Base-by-base conservation (phyloP, 2,888 invertebrate species). In the Conistra vaccinii region DNA sequence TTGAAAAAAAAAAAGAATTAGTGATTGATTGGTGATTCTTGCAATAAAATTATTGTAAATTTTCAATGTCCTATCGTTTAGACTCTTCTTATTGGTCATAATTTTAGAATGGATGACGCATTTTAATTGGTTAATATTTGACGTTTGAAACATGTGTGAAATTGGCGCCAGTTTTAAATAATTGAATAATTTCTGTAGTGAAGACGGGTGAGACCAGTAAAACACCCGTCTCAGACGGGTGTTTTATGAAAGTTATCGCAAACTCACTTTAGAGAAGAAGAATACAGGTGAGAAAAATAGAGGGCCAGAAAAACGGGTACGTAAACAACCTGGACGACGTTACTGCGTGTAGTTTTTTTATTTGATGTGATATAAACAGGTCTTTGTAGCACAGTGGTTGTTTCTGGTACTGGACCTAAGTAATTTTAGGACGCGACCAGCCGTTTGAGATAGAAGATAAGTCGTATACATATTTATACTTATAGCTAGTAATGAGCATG, bases 81-180 rank as follows among this genome's bases (percentile, higher is more conserved):
- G 6, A n/a, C 12, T 71, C 68, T 79, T 67, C 20, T 12, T 55
- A 61, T 39, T 80, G 80, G 74, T 51, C 48, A 84, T 35, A 48
- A 26, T 65, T 32, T 51, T n/a, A 5, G 14, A 67, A 58, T 20
- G 4, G 26, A 58, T 57, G 62, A 80, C 48, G 29, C 48, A 42
- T 60, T 74, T 20, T 60, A 26, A 81, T 81, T 81, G 81, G 81
- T 45, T 67, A 23, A 2, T 48, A 20, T 42, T 75, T 81, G 81
- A 81, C 76, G 45, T 80, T 58, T 45, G 55, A 70, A 83, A 81
- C 84, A 81, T 75, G 45, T 75, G 76, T 84, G 58, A 65, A n/a
- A 32, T 53, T 70, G 65, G 81, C 81, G 81, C 81, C 55, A 71
- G 14, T 53, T 81, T 66, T 65, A 14, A 81, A 70, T n/a, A 17